These are phyloP conservation scores for Sparus aurata DNA, from an alignment of 2,797 vertebrate genomes.

Conservation along the genomic window DNA sequence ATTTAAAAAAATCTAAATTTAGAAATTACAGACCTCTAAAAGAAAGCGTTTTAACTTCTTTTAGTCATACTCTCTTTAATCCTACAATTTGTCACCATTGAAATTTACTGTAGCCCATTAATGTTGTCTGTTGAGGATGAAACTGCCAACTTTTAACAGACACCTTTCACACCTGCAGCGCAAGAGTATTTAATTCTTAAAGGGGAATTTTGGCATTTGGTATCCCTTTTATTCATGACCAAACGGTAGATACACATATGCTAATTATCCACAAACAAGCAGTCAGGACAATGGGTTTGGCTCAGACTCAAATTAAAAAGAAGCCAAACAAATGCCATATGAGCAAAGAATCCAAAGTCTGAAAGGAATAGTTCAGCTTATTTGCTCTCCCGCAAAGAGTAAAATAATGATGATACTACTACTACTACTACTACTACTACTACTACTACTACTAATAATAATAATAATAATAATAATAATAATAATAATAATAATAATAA, in stretches of 20 bases:
- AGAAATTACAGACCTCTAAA: background rate
- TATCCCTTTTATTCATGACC: background rate
- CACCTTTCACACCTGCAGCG: background rate
- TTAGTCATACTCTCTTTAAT: background rate
- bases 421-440: no score
- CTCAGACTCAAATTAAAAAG: background rate
- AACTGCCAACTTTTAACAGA: background rate
- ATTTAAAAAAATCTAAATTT: background rate
- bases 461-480: no score
- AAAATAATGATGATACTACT: background rate
- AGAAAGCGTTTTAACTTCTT: background rate
- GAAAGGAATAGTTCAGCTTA: background rate
- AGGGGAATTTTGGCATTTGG: background rate
- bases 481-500: no score
- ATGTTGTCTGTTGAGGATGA: conserved; percentile 5
- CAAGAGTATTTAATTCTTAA: background rate
- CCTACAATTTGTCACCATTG: background rate
- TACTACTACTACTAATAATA: background rate
- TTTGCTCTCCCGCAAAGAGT: background rate
- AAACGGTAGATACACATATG: background rate
- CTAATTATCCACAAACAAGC: conserved; percentile 27
- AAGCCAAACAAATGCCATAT: background rate
- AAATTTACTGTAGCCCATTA: background rate
- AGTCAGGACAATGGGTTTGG: background rate
- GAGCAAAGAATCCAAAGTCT: background rate